Base-by-base conservation (phyloP, 1,140 invertebrate species). In the Belonocnema kinseyi region DNA sequence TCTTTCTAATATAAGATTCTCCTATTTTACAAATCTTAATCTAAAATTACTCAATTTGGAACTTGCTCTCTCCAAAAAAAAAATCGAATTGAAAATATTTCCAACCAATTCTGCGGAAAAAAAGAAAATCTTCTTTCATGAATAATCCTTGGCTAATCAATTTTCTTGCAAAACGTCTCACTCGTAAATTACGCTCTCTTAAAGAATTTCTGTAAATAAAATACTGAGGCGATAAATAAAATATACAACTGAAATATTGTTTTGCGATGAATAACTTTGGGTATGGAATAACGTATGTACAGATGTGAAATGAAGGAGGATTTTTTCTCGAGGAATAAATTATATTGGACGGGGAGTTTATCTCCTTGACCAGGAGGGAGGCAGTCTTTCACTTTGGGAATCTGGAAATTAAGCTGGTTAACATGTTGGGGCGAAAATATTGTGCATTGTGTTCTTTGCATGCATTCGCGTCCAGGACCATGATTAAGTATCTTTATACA, bases 401-500 rank as follows among this genome's bases (percentile, higher is more conserved):
- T n/a, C 61, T 66, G 61, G 33, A 66, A 66, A 66, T 66, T 66
- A 40, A 66, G 33, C 61, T 66, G 61, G 61, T 40, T 66, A 66
- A 66, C 61, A 66, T 66, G 61, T 66, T 66, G 40, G 61, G 61
- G 26, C 26, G 33, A 66, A 66, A 66, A 66, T 66, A 66, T 66
- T 66, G 40, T 66, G 61, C 40, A 66, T 66, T 66, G 61, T 66
- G 58, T 66, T 66, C 21, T 33, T 66, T 66, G 58, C 58, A 40
- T 66, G 58, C 40, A 66, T 66, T 66, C 61, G 46, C n/a, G 61
- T 66, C 61, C 33, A 79, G 80, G 79, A 78, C 80, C 80, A 83
- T 80, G 83, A 79, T 61, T 78, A 80, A 78, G 77, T 78, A 80
- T 72, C 76, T 77, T 78, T 78, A 80, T 76, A 81, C 76, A 77